Percentiles rank a stretch among this genome's conserved stretches.
These are phyloP conservation scores for Stenchaetothrips biformis DNA, from an alignment of 2,888 invertebrate genomes.

Conservation along the genomic window DNA sequence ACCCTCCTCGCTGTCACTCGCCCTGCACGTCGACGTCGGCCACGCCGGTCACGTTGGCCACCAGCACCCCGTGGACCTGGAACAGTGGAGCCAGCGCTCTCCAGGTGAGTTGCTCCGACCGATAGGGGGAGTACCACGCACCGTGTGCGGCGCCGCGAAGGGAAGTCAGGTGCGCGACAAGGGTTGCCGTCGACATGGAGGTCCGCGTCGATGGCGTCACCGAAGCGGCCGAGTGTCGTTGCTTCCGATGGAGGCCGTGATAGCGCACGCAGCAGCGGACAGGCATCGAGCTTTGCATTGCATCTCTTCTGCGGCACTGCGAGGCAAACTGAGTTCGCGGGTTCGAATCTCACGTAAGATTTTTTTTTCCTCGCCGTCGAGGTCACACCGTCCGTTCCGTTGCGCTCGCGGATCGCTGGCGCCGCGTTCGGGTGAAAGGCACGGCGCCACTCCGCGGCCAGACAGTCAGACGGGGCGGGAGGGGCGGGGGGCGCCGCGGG, in stretches of 20 bases:
- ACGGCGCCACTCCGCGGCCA: neutral
- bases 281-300: too few species aligned
- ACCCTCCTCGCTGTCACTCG: neutral
- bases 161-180: neutral
- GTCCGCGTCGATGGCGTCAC: too few species aligned
- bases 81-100: neutral
- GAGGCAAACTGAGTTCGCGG: too few species aligned
- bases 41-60: neutral
- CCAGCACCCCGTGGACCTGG: constrained; percentile 11
- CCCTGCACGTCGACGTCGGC: constrained; percentile 16
- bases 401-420: neutral
- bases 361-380: too few species aligned
- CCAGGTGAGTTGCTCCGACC: neutral
- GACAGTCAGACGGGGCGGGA: neutral
- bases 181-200: neutral
- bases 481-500: neutral
- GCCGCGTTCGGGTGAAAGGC: constrained; percentile 10
- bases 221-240: too few species aligned
- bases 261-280: too few species aligned
- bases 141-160: neutral
- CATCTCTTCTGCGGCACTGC: too few species aligned
- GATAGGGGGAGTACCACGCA: too few species aligned
- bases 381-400: neutral
- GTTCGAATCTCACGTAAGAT: too few species aligned
- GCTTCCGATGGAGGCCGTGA: too few species aligned